Evolutionary conservation across 2,797 vertebrate species (phyloP).

Genomic region (Bucorvus abyssinicus): DNA sequence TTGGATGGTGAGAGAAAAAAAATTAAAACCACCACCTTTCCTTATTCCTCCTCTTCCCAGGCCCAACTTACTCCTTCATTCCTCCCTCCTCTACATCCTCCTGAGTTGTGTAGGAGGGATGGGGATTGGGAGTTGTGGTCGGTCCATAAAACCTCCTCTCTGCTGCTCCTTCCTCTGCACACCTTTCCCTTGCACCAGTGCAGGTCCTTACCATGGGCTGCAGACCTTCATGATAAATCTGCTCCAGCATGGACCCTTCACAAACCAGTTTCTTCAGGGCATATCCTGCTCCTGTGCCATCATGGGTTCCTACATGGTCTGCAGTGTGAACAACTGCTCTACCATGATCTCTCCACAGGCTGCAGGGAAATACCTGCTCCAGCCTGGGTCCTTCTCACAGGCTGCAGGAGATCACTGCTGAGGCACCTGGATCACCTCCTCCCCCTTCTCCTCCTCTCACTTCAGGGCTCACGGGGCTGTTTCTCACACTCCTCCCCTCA

Average conservation of each 20-base stretch:
- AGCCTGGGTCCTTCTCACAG: too few species aligned
- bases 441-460: accelerated
- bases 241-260: background rate
- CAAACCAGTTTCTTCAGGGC: background rate
- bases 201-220: background rate
- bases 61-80: background rate
- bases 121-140: accelerated
- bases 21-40: background rate
- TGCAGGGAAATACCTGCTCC: background rate
- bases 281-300: background rate
- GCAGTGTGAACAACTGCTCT: background rate
- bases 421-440: too few species aligned
- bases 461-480: accelerated
- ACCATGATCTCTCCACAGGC: too few species aligned
- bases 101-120: background rate
- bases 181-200: background rate
- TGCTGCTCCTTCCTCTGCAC: too few species aligned
- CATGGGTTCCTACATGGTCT: background rate
- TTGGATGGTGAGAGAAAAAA: background rate
- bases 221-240: background rate
- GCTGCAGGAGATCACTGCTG: background rate
- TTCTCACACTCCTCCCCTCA: background rate
- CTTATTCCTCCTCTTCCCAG: background rate
- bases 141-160: too few species aligned
- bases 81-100: background rate